Conservation (phyloP, 2,888 invertebrate species). For the Osmoderma eremita region DNA sequence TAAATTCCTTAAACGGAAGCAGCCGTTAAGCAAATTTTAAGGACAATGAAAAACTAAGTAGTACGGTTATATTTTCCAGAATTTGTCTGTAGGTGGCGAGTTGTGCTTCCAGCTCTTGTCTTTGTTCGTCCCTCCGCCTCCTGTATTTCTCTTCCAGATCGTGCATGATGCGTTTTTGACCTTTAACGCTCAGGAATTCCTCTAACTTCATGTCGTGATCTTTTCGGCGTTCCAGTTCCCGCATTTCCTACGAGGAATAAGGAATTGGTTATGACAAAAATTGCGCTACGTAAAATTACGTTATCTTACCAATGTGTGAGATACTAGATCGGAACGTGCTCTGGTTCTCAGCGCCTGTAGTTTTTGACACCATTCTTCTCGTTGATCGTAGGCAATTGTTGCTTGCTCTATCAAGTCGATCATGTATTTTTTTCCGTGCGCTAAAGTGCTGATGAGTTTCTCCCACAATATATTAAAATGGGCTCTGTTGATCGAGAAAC, state of each 20-base stretch:
- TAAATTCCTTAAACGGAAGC: constrained; percentile 64
- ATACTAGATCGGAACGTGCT: constrained; percentile 76
- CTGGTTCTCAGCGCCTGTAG: constrained; percentile 82
- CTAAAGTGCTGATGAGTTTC: constrained; percentile 78
- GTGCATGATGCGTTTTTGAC: constrained; percentile 78
- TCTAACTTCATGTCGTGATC: constrained; percentile 87
- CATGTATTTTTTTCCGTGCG: constrained; percentile 82
- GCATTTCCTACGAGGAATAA: constrained; percentile 74
- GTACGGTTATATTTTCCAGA: constrained; percentile 75
- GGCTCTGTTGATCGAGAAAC: constrained; percentile 64
- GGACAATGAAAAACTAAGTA: background rate
- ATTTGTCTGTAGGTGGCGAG: constrained; percentile 80
- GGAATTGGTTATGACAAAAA: constrained; percentile 10
- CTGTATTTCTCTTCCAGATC: constrained; percentile 80
- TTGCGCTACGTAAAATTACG: background rate
- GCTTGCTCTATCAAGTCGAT: constrained; percentile 89
- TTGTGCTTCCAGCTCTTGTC: constrained; percentile 75
- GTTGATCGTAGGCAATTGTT: constrained; percentile 87
- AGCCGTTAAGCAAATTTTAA: background rate
- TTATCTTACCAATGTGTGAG: constrained; percentile 70
- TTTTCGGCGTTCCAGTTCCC: constrained; percentile 84
- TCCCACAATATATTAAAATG: constrained; percentile 87
- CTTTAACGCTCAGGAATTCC: constrained; percentile 86
- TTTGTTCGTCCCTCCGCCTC: constrained; percentile 74
- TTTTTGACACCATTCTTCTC: constrained; percentile 84